Evolutionary conservation across 2,888 invertebrate genomes (phyloP).

Genomic region (Elegia similella): DNA sequence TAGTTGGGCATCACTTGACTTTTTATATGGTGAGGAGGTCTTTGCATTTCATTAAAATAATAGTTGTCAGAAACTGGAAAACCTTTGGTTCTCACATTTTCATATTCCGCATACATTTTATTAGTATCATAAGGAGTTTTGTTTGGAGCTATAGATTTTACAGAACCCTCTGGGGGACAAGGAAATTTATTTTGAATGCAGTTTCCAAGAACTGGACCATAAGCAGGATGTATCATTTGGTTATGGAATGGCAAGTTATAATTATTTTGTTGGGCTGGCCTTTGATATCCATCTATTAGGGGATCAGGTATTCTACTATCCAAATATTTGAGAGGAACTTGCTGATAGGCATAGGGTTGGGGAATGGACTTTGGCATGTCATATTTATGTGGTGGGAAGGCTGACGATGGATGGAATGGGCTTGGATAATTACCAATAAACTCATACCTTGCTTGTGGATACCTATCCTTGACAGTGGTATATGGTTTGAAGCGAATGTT

Average conservation of each 20-base stretch:
- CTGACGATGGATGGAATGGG: slow-evolving; percentile 59
- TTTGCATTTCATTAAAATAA: slow-evolving; percentile 59
- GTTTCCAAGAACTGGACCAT: slow-evolving; percentile 56
- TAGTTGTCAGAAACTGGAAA: slow-evolving; percentile 54
- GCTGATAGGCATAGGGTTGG: slow-evolving; percentile 57
- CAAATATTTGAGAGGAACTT: slow-evolving; percentile 59
- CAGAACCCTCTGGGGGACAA: slow-evolving; percentile 50
- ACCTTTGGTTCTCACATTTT: slow-evolving; percentile 51
- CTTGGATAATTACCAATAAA: slow-evolving; percentile 66
- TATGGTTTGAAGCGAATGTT: slow-evolving; percentile 71
- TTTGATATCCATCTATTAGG: slow-evolving; percentile 62
- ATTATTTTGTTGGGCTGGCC: slow-evolving; percentile 54
- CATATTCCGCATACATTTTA: slow-evolving; percentile 65
- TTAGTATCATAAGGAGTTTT: slow-evolving; percentile 61
- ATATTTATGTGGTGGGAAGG: slow-evolving; percentile 61
- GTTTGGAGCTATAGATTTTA: slow-evolving; percentile 50
- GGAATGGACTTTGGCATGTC: slow-evolving; percentile 60
- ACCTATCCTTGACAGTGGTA: slow-evolving; percentile 64
- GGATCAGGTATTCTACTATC: slow-evolving; percentile 62
- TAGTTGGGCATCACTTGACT: slow-evolving; percentile 57
- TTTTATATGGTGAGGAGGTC: slow-evolving; percentile 53
- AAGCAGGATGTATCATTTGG: slow-evolving; percentile 60
- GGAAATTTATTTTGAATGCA: slow-evolving; percentile 61
- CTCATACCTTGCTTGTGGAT: slow-evolving; percentile 71
- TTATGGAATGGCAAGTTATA: slow-evolving; percentile 57